Evolutionary conservation across 2,888 invertebrate species (phyloP).

Genomic region (Drosophila silvestris): DNA sequence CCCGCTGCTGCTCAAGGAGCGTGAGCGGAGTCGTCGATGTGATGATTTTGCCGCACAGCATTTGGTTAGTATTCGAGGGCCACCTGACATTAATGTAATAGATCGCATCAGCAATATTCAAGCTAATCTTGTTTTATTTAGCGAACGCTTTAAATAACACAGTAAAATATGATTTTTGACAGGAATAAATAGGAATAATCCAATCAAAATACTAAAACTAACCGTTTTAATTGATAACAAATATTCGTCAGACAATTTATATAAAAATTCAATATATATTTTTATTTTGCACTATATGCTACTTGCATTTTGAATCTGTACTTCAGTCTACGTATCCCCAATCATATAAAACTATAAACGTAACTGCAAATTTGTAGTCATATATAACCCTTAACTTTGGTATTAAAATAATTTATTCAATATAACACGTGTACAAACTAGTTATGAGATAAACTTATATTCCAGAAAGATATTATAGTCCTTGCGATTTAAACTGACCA

Average conservation of each 20-base stretch:
- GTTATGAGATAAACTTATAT: background rate
- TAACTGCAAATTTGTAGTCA: background rate
- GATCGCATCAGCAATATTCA: background rate
- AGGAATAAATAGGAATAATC: background rate
- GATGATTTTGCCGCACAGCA: constrained; percentile 84
- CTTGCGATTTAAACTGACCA: background rate
- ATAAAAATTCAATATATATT: background rate
- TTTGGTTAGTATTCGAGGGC: constrained; percentile 79
- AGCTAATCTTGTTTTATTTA: background rate
- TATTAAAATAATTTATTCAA: background rate
- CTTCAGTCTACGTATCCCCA: background rate
- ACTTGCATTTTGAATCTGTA: background rate
- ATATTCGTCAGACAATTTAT: background rate
- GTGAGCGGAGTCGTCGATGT: constrained; percentile 68
- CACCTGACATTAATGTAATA: background rate
- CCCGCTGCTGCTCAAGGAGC: constrained; percentile 85
- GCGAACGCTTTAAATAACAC: background rate
- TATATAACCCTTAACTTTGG: background rate
- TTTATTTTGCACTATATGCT: background rate
- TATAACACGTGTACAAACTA: background rate
- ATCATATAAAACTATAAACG: background rate
- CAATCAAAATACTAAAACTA: background rate
- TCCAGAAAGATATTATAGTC: background rate
- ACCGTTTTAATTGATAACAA: background rate
- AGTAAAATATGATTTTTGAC: background rate